A percentile compares a stretch with the other conserved stretches of the same genome.
Evolutionary conservation across 2,888 invertebrate genomes (phyloP).

Genomic region (Troides helena): DNA sequence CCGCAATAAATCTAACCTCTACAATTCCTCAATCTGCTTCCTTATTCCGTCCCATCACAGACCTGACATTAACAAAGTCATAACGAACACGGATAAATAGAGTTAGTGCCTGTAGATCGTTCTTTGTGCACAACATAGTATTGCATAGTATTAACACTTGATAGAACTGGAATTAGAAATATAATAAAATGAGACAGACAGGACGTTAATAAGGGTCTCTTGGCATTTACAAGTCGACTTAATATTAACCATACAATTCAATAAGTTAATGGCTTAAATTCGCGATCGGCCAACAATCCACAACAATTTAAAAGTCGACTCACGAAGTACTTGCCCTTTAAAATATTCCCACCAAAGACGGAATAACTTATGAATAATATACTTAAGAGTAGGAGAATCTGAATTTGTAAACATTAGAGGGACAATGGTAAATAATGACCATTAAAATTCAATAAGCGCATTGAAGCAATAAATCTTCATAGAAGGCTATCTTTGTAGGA

Average conservation of each 20-base stretch:
- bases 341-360: constrained; percentile 40
- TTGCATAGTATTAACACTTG: background rate
- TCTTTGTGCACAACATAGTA: background rate
- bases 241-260: constrained; percentile 39
- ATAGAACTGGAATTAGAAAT: background rate
- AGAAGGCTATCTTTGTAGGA: constrained; percentile 75
- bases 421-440: constrained; percentile 65
- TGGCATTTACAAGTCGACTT: constrained; percentile 45
- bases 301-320: constrained; percentile 48
- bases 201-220: constrained; percentile 11
- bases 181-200: background rate
- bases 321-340: constrained; percentile 44
- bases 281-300: constrained; percentile 44
- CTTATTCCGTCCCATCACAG: constrained; percentile 57
- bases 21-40: constrained; percentile 53
- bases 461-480: constrained; percentile 72
- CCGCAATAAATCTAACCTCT: constrained; percentile 51
- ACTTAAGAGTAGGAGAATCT: constrained; percentile 32
- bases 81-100: constrained; percentile 12
- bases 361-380: constrained; percentile 39
- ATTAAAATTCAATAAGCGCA: constrained; percentile 74
- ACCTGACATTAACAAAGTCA: constrained; percentile 49
- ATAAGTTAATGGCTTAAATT: constrained; percentile 48
- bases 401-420: constrained; percentile 40
- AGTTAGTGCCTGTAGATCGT: background rate